Percentiles rank a stretch among this genome's conserved stretches.
phyloP scores from a whole-genome alignment of 2,113 vertebrate genomes.

The Porphyrio hochstetteri region DNA sequence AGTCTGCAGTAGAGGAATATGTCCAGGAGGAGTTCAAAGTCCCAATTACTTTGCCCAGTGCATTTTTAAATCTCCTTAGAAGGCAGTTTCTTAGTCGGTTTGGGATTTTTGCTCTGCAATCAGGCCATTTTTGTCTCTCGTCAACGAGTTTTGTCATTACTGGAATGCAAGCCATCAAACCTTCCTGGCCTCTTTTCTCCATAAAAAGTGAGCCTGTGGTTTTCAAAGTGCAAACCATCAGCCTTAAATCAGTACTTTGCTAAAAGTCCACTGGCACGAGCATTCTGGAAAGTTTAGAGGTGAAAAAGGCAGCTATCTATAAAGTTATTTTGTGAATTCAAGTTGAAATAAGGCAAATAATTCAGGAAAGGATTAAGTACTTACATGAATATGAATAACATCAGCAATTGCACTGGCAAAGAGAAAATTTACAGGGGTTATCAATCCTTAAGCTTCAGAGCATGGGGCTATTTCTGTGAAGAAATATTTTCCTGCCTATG shows the following conservation, averaged over 20 bases:
- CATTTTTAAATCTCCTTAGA: not conserved
- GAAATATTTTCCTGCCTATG: conserved; percentile 50
- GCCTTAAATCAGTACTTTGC: conserved; percentile 28
- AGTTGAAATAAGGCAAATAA: conserved; percentile 51
- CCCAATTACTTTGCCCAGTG: not conserved
- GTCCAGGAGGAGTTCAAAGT: not conserved
- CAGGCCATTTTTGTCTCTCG: not conserved
- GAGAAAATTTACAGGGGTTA: conserved; percentile 54
- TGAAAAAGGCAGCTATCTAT: conserved; percentile 12
- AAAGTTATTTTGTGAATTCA: conserved; percentile 48
- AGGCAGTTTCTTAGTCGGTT: not conserved
- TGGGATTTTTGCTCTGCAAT: not conserved
- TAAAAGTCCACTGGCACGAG: not conserved
- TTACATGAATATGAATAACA: conserved; percentile 63
- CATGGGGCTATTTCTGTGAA: conserved; percentile 26
- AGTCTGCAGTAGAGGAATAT: not conserved
- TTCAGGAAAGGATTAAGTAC: conserved; percentile 41
- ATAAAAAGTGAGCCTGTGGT: not conserved
- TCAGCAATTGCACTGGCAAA: not conserved
- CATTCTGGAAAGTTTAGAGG: conserved; percentile 44
- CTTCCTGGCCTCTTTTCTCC: not conserved
- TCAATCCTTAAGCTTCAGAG: conserved; percentile 42
- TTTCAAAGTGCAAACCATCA: not conserved
- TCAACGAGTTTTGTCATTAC: not conserved
- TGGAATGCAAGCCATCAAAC: not conserved